Evolutionary conservation across 1,140 invertebrate species (phyloP), one percentile per base, ranked within the genome.

Genomic region (Trachymyrmex cornetzi): DNA sequence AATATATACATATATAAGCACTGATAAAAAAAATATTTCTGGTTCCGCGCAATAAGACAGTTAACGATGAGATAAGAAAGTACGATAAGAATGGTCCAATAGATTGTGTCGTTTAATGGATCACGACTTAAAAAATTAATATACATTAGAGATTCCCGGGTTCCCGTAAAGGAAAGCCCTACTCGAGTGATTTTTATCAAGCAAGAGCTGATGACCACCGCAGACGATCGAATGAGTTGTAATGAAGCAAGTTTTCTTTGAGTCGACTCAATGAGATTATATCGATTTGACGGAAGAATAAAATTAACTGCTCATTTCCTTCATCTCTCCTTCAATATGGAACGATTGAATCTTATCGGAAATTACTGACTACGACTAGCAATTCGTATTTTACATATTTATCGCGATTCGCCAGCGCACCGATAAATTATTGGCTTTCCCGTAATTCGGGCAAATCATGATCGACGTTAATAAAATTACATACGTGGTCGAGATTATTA

Each of bases 381-480:
- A 5, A 11, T 72, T 61, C 6, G 30, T 34, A 11, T n/a, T 71
- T 85, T 69, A 74, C 72, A 75, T 84, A 74, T 63, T 77, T 66
- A 66, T 63, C 11, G 14, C 22, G 66, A 69, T 69, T 74, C 71
- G 30, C 16, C n/a, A 30, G 24, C 19, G 3, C 11, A 30, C 34
- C 3, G 34, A 30, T 77, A 63, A 77, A 77, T 30, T 48, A 11
- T 48, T 34, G 30, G 7, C 4, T 61, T 5, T 27, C 22, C 38
- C 22, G 71, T 12, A 55, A 38, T 74, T 53, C 55, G 64, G 64
- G 16, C 34, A 16, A 50, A 6, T 77, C 50, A 38, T 19, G 38
- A 55, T 38, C 16, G 1, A 24, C 50, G 61, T 61, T 79, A 69
- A 61, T 87, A 16, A 86, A 88, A 88, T 86, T 80, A 74, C 9